Base-by-base conservation (phyloP, 2,888 invertebrate genomes). In the Dascillus cervinus region DNA sequence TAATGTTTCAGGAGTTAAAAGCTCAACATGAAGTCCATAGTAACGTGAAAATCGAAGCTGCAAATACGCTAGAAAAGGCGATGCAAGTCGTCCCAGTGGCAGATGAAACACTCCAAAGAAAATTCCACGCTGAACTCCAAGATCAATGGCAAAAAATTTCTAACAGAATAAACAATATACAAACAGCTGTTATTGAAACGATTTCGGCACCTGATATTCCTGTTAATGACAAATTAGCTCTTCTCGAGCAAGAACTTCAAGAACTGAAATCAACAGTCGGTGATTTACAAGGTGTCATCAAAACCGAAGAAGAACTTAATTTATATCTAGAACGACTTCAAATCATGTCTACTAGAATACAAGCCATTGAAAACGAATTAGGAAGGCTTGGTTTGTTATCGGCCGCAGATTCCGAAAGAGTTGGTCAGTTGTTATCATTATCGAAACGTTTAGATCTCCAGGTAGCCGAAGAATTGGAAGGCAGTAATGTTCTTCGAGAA, bases 21-120 rank as follows among this genome's bases (percentile, higher is more conserved):
- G 89, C 88, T 1, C 86, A 88, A 50, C 84, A 85, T 50, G 88
- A 88, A 67, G 77, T 88, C 12, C 76, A 88, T 58, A 86, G 84
- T 46, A 79, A 79, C 43, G 72, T 87, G 26, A 76, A 80, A 29
- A 77, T 77, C 36, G 84, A 86, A 46, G 78, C 83, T 0, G 77
- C 77, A 10, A 69, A 73, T 22, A 77, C 79, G 39, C 79, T 89
- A 47, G 85, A 88, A 53, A 81, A 81, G 47, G 79, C 88, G 0
- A 59, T 89, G 34, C 76, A 80, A 56, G 79, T 85, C 3, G 71
- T 90, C 22, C 83, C 87, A 0, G 71, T 89, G n/a, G 79, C 85
- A 1, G 89, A 90, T 50, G 88, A 88, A 64, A 80, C 82, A 74
- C 64, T 82, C 1, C 87, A 88, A 54, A 69, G 87, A 2, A 80